Percentiles rank a stretch among this genome's conserved stretches.
Conservation (phyloP, 2,888 invertebrate species). For the Mechanitis messenoides region DNA sequence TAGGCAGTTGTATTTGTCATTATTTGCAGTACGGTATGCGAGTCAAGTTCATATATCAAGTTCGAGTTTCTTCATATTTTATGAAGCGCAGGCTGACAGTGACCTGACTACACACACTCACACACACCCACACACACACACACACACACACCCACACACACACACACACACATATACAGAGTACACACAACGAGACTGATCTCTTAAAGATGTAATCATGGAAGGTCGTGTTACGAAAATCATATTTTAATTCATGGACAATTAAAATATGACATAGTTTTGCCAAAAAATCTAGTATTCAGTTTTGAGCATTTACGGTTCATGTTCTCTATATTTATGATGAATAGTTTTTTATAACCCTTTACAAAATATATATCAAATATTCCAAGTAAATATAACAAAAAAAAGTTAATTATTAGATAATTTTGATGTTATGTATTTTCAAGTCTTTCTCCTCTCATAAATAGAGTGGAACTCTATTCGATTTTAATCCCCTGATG, state of each 20-base stretch:
- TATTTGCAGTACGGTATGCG: background rate
- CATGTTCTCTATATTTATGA: no score
- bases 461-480: no score
- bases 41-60: constrained; percentile 22
- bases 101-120: constrained; percentile 10
- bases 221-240: constrained; percentile 29
- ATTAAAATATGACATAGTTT: constrained; percentile 10
- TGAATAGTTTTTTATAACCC: no score
- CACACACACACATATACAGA: background rate
- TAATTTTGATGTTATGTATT: no score
- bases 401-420: no score
- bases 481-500: no score
- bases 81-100: constrained; percentile 17
- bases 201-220: constrained; percentile 16
- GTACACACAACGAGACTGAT: constrained; percentile 23
- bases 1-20: background rate
- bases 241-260: constrained; percentile 20
- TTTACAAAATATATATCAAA: no score
- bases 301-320: background rate
- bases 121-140: no score
- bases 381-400: no score
- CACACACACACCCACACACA: no score
- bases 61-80: constrained; percentile 16
- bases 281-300: constrained; percentile 11
- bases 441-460: no score